Base-by-base conservation (phyloP, 2,888 invertebrate genomes). In the Drosophila multiciliata region DNA sequence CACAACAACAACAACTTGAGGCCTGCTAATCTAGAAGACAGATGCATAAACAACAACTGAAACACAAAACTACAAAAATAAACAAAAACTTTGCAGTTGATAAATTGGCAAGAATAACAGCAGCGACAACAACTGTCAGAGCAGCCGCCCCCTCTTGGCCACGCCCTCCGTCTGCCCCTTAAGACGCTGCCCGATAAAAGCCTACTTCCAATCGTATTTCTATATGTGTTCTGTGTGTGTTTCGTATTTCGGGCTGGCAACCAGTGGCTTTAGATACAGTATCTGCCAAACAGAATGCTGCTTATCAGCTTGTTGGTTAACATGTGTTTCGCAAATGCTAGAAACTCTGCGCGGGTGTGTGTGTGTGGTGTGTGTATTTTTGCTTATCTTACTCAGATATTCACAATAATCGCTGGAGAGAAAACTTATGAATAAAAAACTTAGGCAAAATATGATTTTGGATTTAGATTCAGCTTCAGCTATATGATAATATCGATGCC, bases 101-200 rank as follows among this genome's bases (percentile, higher is more conserved):
- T 84, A 84, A 80, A 80, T 83, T 84, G 66, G 80, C 82, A 73
- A 75, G 49, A 70, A 59, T 20, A 68, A 64, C 67, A 67, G 45
- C 32, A 61, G 69, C 55, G 71, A 69, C 70, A 68, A 65, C 66
- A n/a, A 38, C n/a, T 40, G 40, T 23, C 35, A 23, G 12, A 49
- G 50, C 6, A 26, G 29, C 11, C 49, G 20, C 1, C 12, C 9
- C 11, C 49, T 49, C 23, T 29, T 40, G 11, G 42, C 36, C 42
- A 49, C 26, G 36, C 60, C 48, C 32, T n/a, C 23, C 38, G 2
- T 42, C 11, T 11, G 0, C 29, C 4, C 9, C 36, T 9, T 7
- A 49, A 65, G 63, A 53, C 50, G 49, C 63, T 58, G 54, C 8
- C 15, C 58, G 83, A 86, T 81, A 76, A 77, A 71, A 57, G 58